phyloP scores from a whole-genome alignment of 2,113 vertebrate genomes.

The Apteryx mantelli region DNA sequence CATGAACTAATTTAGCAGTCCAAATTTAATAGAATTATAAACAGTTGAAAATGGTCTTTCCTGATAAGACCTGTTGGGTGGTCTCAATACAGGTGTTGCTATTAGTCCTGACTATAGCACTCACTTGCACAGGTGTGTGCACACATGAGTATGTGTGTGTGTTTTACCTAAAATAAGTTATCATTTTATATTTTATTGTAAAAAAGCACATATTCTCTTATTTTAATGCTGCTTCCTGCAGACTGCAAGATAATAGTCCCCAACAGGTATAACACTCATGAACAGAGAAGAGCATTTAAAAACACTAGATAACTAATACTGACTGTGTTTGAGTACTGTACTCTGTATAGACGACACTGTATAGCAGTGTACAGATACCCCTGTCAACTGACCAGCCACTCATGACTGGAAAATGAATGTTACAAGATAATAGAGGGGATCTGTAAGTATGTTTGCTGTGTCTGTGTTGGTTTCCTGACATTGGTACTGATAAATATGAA shows the following conservation, averaged over 20 bases:
- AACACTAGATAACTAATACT: background rate
- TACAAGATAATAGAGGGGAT: background rate
- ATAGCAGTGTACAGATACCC: background rate
- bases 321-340: background rate
- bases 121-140: too few species aligned
- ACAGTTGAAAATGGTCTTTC: background rate
- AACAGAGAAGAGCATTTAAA: background rate
- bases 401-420: background rate
- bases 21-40: background rate
- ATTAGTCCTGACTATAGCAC: background rate
- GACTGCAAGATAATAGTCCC: background rate
- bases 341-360: background rate
- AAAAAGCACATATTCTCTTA: background rate
- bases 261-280: background rate
- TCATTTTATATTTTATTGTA: background rate
- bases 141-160: background rate
- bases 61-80: background rate
- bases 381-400: background rate
- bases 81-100: background rate
- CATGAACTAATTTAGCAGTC: rapidly evolving
- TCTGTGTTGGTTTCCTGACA: background rate
- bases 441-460: background rate
- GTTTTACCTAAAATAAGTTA: background rate
- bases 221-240: background rate
- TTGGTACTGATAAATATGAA: background rate